phyloP scores from a whole-genome alignment of 1,140 invertebrate species.

The Drosophila kurseongensis region DNA sequence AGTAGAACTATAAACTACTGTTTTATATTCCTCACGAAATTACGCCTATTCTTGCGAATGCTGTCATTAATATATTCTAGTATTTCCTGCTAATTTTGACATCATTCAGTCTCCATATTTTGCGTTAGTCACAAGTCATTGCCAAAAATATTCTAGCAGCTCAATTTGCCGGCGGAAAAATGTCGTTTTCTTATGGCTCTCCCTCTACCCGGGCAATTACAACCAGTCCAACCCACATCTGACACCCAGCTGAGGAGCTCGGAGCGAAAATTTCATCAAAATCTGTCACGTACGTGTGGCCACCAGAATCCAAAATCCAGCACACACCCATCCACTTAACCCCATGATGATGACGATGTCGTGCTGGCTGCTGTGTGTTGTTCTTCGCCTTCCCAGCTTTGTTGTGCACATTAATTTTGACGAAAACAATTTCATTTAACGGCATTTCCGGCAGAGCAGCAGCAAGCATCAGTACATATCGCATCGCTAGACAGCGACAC shows the following conservation, averaged over 20 bases:
- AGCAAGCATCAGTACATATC: conserved; percentile 19
- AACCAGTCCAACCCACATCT: conserved; percentile 47
- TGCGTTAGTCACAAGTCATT: conserved; percentile 9
- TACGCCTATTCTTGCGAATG: not conserved
- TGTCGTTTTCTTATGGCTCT: conserved; percentile 10
- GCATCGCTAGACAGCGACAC: conserved; percentile 31
- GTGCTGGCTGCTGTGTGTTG: conserved; percentile 9
- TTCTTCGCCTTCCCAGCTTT: conserved; percentile 33
- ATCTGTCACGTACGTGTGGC: conserved; percentile 70
- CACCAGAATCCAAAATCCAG: conserved; percentile 15
- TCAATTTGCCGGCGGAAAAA: conserved; percentile 22
- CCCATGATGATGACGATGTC: conserved; percentile 39
- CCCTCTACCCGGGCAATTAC: conserved; percentile 48
- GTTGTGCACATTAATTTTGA: conserved; percentile 74
- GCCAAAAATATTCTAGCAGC: conserved; percentile 18
- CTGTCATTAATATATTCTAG: conserved; percentile 1
- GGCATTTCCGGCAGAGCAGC: conserved; percentile 67
- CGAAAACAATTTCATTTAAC: conserved; percentile 78
- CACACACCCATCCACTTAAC: conserved; percentile 60
- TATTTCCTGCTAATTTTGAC: conserved; percentile 29
- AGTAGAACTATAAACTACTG: not conserved
- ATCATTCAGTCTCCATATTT: conserved; percentile 5
- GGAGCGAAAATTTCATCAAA: conserved; percentile 67
- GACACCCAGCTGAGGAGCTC: conserved; percentile 21
- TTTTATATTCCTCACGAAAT: conserved; percentile 10